phyloP scores from a whole-genome alignment of 1,140 invertebrate species.

The Babylonia areolata region DNA sequence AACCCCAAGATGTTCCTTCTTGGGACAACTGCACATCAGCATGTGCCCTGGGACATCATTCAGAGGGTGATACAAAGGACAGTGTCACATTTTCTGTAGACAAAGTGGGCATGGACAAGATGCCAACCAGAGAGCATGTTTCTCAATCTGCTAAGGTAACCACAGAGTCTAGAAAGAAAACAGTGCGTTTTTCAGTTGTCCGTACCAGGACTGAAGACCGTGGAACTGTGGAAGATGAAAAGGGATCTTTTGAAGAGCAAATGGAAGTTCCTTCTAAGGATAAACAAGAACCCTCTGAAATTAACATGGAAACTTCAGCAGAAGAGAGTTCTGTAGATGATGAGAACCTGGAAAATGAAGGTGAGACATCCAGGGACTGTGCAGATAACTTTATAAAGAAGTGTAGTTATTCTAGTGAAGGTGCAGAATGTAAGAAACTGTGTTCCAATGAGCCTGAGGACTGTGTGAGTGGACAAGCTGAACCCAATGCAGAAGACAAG shows the following conservation, averaged over 20 bases:
- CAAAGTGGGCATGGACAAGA: background rate
- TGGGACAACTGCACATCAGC: no score
- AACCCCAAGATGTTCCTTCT: no score
- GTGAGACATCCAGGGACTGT: background rate
- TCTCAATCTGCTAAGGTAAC: background rate
- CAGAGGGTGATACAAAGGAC: background rate
- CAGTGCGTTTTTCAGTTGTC: background rate
- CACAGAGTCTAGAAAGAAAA: background rate
- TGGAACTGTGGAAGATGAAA: background rate
- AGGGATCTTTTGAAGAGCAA: background rate
- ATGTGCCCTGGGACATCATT: no score
- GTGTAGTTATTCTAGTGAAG: background rate
- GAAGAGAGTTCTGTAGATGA: background rate
- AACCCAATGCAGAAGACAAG: background rate
- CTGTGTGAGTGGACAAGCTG: no score
- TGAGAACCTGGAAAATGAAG: background rate
- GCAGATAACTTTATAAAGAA: background rate
- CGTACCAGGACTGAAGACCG: background rate
- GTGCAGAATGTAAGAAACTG: background rate
- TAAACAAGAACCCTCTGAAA: no score
- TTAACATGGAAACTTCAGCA: no score
- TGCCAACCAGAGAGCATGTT: background rate
- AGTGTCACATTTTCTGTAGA: background rate
- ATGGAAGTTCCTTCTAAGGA: no score
- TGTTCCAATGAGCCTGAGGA: background rate